phyloP scores from a whole-genome alignment of 1,140 invertebrate species.

The Glossosoma conforme region DNA sequence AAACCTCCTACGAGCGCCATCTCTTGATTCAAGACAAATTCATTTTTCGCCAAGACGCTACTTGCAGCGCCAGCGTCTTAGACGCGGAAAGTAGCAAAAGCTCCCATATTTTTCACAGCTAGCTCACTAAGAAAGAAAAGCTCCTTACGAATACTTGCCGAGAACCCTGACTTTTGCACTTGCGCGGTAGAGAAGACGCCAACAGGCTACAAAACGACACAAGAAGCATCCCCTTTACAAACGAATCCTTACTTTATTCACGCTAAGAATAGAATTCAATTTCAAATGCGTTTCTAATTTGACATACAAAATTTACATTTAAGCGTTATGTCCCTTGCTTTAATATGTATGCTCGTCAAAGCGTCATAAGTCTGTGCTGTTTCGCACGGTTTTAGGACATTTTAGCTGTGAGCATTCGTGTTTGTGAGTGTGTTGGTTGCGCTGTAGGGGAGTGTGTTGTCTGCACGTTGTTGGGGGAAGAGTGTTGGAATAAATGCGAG shows the following conservation, averaged over 20 bases:
- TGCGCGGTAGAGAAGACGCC: conserved; percentile 14
- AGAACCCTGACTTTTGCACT: conserved; percentile 19
- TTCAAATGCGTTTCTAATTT: not conserved
- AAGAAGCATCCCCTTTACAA: not conserved
- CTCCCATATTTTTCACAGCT: conserved; percentile 20
- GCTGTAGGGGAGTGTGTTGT: conserved; percentile 2
- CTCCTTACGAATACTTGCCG: not conserved
- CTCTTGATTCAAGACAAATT: conserved; percentile 26
- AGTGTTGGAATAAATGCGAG: conserved; percentile 25
- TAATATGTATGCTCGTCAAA: too few species aligned
- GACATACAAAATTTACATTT: not conserved
- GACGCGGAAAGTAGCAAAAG: conserved; percentile 24
- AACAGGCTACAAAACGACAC: not conserved
- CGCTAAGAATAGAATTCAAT: not conserved
- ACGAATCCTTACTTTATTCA: conserved; percentile 2
- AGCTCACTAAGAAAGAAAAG: conserved; percentile 18
- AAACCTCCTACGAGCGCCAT: conserved; percentile 27
- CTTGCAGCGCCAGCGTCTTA: conserved; percentile 22
- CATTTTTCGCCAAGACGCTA: conserved; percentile 20
- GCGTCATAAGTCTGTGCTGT: not conserved
- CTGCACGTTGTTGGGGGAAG: not conserved
- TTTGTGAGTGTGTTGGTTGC: not conserved
- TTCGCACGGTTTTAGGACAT: conserved; percentile 4
- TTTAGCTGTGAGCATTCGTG: not conserved
- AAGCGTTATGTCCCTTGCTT: not conserved